Evolutionary conservation across 2,888 invertebrate species (phyloP).

Genomic region (Pollenia labialis): DNA sequence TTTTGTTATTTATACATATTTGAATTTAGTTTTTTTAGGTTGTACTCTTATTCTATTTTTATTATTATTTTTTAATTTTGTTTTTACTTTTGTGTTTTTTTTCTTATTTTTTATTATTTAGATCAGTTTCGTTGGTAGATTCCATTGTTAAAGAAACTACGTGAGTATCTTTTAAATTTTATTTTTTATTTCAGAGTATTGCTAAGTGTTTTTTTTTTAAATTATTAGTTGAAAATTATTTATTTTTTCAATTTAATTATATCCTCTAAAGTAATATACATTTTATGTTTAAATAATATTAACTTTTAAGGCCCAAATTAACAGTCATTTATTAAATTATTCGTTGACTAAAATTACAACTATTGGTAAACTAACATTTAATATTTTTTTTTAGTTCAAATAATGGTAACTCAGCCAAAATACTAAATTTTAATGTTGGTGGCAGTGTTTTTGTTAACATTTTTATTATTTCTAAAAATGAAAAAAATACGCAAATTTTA

Average conservation of each 20-base stretch:
- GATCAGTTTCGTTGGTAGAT: constrained; percentile 79
- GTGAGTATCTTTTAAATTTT: constrained; percentile 76
- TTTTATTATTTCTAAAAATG: too few species aligned
- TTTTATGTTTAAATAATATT: too few species aligned
- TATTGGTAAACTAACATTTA: too few species aligned
- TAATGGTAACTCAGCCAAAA: too few species aligned
- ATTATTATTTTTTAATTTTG: constrained; percentile 52
- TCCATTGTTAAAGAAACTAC: constrained; percentile 80
- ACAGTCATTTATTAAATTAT: too few species aligned
- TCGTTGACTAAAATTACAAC: too few species aligned
- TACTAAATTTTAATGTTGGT: too few species aligned
- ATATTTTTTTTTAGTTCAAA: too few species aligned
- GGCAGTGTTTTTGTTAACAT: too few species aligned
- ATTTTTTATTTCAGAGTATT: constrained; percentile 49
- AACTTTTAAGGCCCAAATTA: too few species aligned
- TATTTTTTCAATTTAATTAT: neutral
- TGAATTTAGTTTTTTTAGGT: constrained; percentile 53
- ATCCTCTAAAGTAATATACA: too few species aligned
- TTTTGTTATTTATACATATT: constrained; percentile 37
- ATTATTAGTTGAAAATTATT: neutral
- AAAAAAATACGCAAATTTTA: too few species aligned
- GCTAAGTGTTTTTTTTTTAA: constrained; percentile 14
- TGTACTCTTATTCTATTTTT: constrained; percentile 51
- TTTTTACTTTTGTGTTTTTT: constrained; percentile 22
- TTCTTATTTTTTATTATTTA: constrained; percentile 74